A percentile compares a stretch with the other conserved stretches of the same genome.
Conservation (phyloP, 23 tunicate species). For the Styela plicata region DNA sequence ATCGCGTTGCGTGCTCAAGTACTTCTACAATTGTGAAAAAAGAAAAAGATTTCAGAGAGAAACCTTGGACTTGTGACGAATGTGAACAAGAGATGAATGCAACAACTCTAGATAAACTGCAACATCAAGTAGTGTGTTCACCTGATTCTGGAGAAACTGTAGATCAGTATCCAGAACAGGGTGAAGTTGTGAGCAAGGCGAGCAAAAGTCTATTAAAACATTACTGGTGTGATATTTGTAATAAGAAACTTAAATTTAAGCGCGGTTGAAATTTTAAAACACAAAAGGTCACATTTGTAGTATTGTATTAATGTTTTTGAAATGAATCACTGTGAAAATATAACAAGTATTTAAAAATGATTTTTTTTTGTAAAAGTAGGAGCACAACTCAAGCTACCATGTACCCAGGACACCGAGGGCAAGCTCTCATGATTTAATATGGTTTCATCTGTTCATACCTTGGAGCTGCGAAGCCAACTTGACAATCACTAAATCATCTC, state of each 20-base stretch:
- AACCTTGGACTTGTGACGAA: constrained; percentile 24
- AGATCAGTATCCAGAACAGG: not conserved
- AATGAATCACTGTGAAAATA: not conserved
- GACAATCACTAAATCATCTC: too few species aligned
- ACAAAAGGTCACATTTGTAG: constrained; percentile 51
- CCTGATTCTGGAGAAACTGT: not conserved
- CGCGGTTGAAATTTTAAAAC: constrained; percentile 91
- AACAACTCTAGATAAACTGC: constrained; percentile 11
- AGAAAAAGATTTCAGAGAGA: not conserved
- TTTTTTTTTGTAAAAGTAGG: too few species aligned
- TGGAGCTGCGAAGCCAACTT: too few species aligned
- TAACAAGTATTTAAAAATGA: too few species aligned
- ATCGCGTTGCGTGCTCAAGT: not conserved
- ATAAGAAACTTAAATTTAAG: constrained; percentile 53
- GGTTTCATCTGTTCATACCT: too few species aligned
- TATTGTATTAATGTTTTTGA: not conserved
- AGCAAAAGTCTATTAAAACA: constrained; percentile 10
- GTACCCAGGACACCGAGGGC: too few species aligned
- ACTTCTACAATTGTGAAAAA: not conserved
- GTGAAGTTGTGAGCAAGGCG: constrained; percentile 7
- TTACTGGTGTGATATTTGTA: constrained; percentile 75
- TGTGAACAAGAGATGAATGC: constrained; percentile 5
- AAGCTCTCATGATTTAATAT: too few species aligned
- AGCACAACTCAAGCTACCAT: too few species aligned
- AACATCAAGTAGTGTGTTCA: constrained; percentile 21